Base-by-base conservation (phyloP, 1,140 invertebrate species). In the Bacillus rossius region DNA sequence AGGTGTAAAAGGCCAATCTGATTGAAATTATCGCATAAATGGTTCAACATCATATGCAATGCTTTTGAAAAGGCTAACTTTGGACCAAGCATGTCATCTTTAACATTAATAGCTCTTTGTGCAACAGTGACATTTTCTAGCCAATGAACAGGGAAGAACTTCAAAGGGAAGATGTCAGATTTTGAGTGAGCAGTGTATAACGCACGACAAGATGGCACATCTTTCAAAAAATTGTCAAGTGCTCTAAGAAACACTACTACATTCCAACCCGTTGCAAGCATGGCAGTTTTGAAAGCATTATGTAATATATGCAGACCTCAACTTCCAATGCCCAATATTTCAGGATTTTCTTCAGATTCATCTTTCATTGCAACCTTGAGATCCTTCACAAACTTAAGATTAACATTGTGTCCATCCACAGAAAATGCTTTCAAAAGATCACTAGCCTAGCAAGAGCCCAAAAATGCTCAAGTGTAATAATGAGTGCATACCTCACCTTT, bases 291-390 rank as follows among this genome's bases (percentile, higher is more conserved):
- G 34, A 64, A 66, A n/a, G 62, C 59, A 14, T 48, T 26, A 25
- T 64, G 51, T 16, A 60, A 23, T 3, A 38, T 52, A 45, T 64
- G 64, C 19, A 66, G 59, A 5, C 60, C 56, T 61, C 62, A 66
- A 2, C 51, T 59, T 3, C 64, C 59, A 14, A 62, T 47, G 34
- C 62, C 49, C 8, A 64, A 47, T 19, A 64, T 38, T 29, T 40
- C 43, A 20, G 38, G 51, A 54, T 61, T 43, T 29, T 56, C 60
- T 34, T 26, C 51, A 25, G 37, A 16, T 19, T 60, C 48, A 10
- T 47, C 16, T 16, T 26, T 38, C 23, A 7, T 42, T 54, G 57
- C n/a, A 13, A 14, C 41, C 45, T 17, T 50, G n/a, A n/a, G n/a
- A n/a, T n/a, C n/a, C n/a, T n/a, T n/a, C n/a, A n/a, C n/a, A n/a